A percentile compares a stretch with the other conserved stretches of the same genome.
Conservation (phyloP, 1,140 invertebrate species). For the Archivesica marissinica region DNA sequence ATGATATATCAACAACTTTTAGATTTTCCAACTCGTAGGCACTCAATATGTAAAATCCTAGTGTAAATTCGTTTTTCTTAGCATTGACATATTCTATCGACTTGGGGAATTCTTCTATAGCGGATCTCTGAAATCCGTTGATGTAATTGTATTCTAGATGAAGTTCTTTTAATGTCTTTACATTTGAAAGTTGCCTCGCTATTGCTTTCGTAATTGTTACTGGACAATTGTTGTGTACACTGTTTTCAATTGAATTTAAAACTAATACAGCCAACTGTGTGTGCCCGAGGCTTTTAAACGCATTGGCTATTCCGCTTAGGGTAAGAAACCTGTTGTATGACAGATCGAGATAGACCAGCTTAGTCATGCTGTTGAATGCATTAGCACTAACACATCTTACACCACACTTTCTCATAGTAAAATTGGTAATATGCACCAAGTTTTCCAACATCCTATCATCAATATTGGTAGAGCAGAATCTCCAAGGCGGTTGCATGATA, state of each 20-base stretch:
- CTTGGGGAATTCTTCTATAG: not conserved
- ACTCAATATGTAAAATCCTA: slow-evolving; percentile 18
- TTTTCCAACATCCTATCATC: not conserved
- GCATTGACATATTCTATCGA: slow-evolving; percentile 3
- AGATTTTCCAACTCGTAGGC: not conserved
- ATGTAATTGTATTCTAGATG: slow-evolving; percentile 22
- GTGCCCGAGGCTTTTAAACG: not conserved
- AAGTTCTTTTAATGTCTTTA: slow-evolving; percentile 32
- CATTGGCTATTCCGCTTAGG: not conserved
- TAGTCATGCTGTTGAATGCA: not conserved
- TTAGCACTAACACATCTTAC: not conserved
- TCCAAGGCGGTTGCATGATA: not conserved
- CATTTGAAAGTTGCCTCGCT: not conserved
- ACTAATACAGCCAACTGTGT: not conserved
- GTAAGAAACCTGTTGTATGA: slow-evolving; percentile 8
- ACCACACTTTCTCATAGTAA: slow-evolving; percentile 13
- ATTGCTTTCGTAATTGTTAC: not conserved
- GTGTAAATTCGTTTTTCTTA: slow-evolving; percentile 1
- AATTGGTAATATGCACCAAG: not conserved
- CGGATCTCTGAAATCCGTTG: not conserved
- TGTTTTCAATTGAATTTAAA: not conserved
- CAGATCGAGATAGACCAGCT: slow-evolving; percentile 28
- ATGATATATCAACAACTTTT: slow-evolving; percentile 2
- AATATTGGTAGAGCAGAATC: not conserved
- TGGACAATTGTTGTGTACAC: not conserved